Base-by-base conservation (phyloP, 2,113 vertebrate genomes). In the Prinia subflava region DNA sequence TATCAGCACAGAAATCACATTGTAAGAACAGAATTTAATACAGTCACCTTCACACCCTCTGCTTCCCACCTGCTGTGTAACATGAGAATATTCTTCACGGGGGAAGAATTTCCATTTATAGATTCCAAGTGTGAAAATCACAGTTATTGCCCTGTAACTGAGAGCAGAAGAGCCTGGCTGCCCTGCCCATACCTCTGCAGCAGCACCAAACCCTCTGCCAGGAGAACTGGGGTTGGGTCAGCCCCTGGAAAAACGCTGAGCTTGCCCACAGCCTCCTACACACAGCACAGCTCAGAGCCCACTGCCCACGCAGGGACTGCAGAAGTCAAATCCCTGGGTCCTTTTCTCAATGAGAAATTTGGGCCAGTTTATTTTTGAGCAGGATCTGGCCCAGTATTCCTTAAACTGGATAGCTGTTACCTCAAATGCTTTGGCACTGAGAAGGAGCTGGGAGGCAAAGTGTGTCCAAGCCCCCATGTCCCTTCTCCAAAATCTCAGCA, bases 1-100 rank as follows among this genome's bases (percentile, higher is more conserved):
- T 91, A 70, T 33, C n/a, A 79, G 37, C 22, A 35, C 15, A 75
- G 53, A 87, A 92, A 94, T 60, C 56, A 25, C 5, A 68, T 46
- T 84, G 53, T 73, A 83, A 84, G 30, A 83, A 42, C 59, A 69
- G 47, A 80, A 57, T 77, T 87, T 93, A 83, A 92, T 75, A 49
- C 13, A 78, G 33, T 63, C 70, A 65, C 30, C 65, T 60, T 84
- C 83, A 89, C 57, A 87, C 18, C 44, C 62, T 78, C 35, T 56
- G 11, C 69, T 83, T 82, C 70, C 62, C 70, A 92, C 78, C 63
- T 95, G 47, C 84, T 79, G 22, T 41, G 42, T 17, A 64, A 47
- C 21, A 2, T 16, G 53, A 83, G 75, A 74, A 62, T 90, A 59
- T 80, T 85, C 37, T 89, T 85, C 33, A 39, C 5, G 13, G 62